A percentile compares a stretch with the other conserved stretches of the same genome.
phyloP scores from a whole-genome alignment of 1,140 invertebrate genomes.

The Solen grandis region DNA sequence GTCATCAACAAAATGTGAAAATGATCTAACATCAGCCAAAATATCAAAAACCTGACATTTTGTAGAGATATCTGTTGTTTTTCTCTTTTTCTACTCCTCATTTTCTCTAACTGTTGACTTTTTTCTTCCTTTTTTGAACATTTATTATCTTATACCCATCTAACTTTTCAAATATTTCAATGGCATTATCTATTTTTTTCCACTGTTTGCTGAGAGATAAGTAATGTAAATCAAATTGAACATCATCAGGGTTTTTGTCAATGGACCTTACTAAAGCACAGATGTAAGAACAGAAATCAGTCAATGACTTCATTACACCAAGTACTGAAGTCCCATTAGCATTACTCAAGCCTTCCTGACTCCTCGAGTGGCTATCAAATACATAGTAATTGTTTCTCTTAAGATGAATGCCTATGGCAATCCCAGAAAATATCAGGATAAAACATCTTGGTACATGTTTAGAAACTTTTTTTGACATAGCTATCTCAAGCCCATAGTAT shows the following conservation, averaged over 20 bases:
- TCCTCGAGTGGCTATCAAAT: constrained; percentile 33
- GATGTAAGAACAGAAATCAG: not conserved
- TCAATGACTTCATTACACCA: not conserved
- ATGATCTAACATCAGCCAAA: too few relatives aligned
- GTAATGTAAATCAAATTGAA: constrained; percentile 19
- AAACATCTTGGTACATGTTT: too few relatives aligned
- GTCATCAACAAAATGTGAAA: too few relatives aligned
- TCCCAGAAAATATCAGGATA: not conserved
- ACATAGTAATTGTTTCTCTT: not conserved
- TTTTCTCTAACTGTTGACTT: too few relatives aligned
- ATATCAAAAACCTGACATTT: too few relatives aligned
- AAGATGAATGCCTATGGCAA: not conserved
- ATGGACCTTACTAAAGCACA: not conserved
- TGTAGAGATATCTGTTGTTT: too few relatives aligned
- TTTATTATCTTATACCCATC: too few relatives aligned
- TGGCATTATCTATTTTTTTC: not conserved
- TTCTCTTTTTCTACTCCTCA: too few relatives aligned
- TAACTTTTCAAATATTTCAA: constrained; percentile 4
- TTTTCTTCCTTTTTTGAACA: too few relatives aligned
- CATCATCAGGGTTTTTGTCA: not conserved
- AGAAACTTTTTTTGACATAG: too few relatives aligned
- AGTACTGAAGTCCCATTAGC: constrained; percentile 8
- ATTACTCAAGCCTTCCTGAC: not conserved
- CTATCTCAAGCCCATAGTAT: too few relatives aligned
- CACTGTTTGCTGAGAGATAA: not conserved